Conservation (phyloP, 2,113 vertebrate genomes). For the Laterallus jamaicensis region DNA sequence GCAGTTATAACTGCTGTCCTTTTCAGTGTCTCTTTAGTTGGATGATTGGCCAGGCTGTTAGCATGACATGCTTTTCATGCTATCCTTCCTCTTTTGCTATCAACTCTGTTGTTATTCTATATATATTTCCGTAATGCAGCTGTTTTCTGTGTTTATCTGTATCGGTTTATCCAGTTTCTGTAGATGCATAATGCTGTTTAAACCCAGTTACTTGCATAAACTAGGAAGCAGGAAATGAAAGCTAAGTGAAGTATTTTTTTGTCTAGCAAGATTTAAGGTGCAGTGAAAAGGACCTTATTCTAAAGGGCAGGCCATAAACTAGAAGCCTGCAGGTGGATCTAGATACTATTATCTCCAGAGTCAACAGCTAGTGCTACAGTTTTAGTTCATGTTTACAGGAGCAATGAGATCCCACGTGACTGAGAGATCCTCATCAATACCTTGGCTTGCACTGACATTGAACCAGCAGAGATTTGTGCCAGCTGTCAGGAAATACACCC, state of each 20-base stretch:
- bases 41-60: neutral
- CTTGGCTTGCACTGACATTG: neutral
- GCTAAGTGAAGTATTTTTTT: neutral
- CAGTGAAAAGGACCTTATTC: neutral
- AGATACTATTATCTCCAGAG: constrained; percentile 49
- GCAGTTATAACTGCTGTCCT: neutral
- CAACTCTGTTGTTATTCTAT: neutral
- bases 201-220: neutral
- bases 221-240: neutral
- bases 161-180: neutral
- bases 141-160: neutral
- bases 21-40: neutral
- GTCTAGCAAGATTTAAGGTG: neutral
- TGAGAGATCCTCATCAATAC: neutral
- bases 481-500: constrained; percentile 1
- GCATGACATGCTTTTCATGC: neutral
- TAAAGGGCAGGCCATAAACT: neutral
- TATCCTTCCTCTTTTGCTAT: neutral
- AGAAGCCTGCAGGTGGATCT: neutral
- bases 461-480: neutral
- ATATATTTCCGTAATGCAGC: rapidly evolving
- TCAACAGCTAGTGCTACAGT: constrained; percentile 10
- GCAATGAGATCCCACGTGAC: neutral
- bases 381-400: neutral
- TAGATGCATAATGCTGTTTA: neutral